Conservation (phyloP, 2,113 vertebrate genomes). For the Prionailurus viverrinus region DNA sequence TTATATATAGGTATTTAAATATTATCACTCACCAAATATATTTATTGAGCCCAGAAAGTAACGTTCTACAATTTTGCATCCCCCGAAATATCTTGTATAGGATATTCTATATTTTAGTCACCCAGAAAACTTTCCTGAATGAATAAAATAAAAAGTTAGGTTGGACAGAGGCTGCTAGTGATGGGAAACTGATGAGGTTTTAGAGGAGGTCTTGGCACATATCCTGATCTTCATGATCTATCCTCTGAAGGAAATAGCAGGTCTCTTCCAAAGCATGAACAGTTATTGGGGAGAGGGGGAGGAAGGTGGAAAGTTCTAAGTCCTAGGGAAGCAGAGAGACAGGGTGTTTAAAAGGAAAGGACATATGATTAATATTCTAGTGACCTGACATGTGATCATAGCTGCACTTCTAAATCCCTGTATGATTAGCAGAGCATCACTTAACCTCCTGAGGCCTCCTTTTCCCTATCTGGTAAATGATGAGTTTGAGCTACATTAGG, state of each 20-base stretch:
- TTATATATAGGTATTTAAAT: background rate
- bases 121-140: background rate
- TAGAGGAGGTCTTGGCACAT: background rate
- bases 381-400: background rate
- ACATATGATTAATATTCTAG: slow-evolving; percentile 47
- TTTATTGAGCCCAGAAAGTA: background rate
- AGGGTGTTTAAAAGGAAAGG: background rate
- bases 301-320: background rate
- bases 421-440: slow-evolving; percentile 39
- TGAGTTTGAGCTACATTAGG: background rate
- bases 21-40: background rate
- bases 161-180: background rate
- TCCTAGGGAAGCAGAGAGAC: background rate
- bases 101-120: background rate
- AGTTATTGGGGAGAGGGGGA: background rate
- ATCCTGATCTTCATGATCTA: background rate
- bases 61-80: background rate
- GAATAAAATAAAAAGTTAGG: background rate
- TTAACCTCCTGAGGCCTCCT: slow-evolving; percentile 33
- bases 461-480: slow-evolving; percentile 40
- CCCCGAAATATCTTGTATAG: background rate
- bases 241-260: background rate
- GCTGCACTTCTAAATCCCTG: background rate
- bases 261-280: background rate
- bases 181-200: background rate